phyloP scores from a whole-genome alignment of 2,888 invertebrate species.

The Eretmocerus hayati region DNA sequence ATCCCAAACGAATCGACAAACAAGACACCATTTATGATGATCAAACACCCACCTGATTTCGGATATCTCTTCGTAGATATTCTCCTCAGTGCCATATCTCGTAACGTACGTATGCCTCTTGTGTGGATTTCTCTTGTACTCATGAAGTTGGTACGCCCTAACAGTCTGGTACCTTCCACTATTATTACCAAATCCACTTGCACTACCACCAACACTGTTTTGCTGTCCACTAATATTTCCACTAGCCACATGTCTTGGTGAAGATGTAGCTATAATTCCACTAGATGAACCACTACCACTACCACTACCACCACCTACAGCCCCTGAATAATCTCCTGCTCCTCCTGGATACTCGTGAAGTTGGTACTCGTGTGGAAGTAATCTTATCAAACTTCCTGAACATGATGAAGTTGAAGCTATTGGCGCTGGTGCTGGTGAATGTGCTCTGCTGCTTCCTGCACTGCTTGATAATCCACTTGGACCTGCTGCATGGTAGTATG shows the following conservation, averaged over 20 bases:
- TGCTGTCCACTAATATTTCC: too few relatives aligned
- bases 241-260: too few relatives aligned
- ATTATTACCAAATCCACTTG: conserved; percentile 4
- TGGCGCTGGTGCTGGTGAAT: too few relatives aligned
- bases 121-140: conserved; percentile 33
- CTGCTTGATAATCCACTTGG: too few relatives aligned
- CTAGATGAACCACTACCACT: too few relatives aligned
- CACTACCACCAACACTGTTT: too few relatives aligned
- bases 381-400: too few relatives aligned
- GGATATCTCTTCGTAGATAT: conserved; percentile 74
- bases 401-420: too few relatives aligned
- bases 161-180: not conserved
- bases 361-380: conserved; percentile 8
- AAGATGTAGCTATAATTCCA: too few relatives aligned
- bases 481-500: conserved; percentile 6
- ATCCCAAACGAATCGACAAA: too few relatives aligned
- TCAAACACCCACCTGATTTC: conserved; percentile 54
- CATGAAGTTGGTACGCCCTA: conserved; percentile 33
- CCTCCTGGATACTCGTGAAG: conserved; percentile 1
- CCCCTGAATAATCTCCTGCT: conserved; percentile 24
- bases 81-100: conserved; percentile 77
- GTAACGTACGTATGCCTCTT: conserved; percentile 67
- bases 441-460: too few relatives aligned
- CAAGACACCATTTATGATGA: too few relatives aligned
- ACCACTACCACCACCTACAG: not conserved